Base-by-base conservation (phyloP, 2,113 vertebrate genomes). In the Cyanoramphus novaezelandiae region DNA sequence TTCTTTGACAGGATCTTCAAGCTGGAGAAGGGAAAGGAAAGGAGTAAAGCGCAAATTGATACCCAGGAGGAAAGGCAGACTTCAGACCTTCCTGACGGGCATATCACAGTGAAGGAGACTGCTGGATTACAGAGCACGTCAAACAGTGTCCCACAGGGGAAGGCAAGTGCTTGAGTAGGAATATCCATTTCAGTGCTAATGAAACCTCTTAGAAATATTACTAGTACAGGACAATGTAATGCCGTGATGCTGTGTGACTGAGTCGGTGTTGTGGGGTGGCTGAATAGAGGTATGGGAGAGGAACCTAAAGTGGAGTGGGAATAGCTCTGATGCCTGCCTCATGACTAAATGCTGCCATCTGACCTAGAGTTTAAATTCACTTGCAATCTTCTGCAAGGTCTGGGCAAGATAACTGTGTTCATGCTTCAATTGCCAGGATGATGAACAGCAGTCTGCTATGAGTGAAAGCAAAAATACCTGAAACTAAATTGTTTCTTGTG, bases 1-100 rank as follows among this genome's bases (percentile, higher is more conserved):
- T 93, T 99, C 86, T 97, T 99, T 12, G 97, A 98, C 80, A 98
- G 96, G 84, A 82, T 99, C 86, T 99, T 99, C 97, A 98, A 90
- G 78, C 95, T 98, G 97, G 98, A 98, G 57, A 98, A 97, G 82
- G 94, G 89, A 52, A 96, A 69, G 83, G 97, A 37, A 2, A 62
- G 76, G 4, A 88, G 19, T 28, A 82, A 77, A 53, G 10, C 5
- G 0, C 95, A 37, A 21, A 82, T 68, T 11, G 95, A 95, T 39
- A 35, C 74, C 23, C 62, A 63, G 75, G 62, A 63, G 85, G 93
- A 92, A 23, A 37, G 62, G 43, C 44, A n/a, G 50, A 9, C 24
- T 2, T 2, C 5, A 10, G 85, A 95, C 41, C 14, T 24, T 12
- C 88, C 44, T 2, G 59, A 63, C 50, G 37, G 69, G 78, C 15